These are phyloP conservation scores for Melinaea menophilus DNA, from an alignment of 2,888 invertebrate species.

Conservation along the genomic window DNA sequence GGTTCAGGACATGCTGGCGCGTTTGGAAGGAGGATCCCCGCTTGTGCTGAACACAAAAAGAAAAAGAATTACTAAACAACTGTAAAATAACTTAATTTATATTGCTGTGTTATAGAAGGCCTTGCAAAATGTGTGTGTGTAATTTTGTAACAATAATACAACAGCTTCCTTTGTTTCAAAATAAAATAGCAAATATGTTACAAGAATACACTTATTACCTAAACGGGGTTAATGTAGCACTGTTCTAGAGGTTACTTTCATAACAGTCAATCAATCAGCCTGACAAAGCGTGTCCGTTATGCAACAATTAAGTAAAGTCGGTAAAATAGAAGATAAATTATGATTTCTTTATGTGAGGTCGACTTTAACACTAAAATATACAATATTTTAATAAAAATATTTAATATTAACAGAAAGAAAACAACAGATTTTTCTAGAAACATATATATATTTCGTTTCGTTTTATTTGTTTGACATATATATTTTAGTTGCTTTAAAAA, in stretches of 20 bases:
- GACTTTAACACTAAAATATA: conserved; percentile 9
- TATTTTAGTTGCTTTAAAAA: too few species aligned
- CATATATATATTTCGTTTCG: too few species aligned
- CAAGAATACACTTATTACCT: background rate
- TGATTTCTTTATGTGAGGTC: conserved; percentile 28
- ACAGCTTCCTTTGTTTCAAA: background rate
- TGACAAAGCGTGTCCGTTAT: conserved; percentile 50
- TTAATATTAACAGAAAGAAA: background rate
- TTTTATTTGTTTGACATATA: too few species aligned
- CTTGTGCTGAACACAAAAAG: conserved; percentile 67
- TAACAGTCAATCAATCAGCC: conserved; percentile 39
- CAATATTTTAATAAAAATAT: too few species aligned
- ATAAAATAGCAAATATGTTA: background rate
- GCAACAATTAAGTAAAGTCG: conserved; percentile 49
- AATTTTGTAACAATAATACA: too few species aligned
- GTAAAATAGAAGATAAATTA: conserved; percentile 30
- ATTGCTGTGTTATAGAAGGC: too few species aligned
- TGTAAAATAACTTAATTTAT: too few species aligned
- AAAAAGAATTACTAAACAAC: too few species aligned
- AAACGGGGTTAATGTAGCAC: conserved; percentile 7
- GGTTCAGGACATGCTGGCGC: conserved; percentile 89
- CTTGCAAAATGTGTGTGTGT: background rate
- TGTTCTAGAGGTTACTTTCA: conserved; percentile 47
- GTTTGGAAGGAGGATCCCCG: conserved; percentile 79
- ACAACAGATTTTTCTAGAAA: background rate